Evolutionary conservation across 2,113 vertebrate species (phyloP).

Genomic region (Pithys albifrons): DNA sequence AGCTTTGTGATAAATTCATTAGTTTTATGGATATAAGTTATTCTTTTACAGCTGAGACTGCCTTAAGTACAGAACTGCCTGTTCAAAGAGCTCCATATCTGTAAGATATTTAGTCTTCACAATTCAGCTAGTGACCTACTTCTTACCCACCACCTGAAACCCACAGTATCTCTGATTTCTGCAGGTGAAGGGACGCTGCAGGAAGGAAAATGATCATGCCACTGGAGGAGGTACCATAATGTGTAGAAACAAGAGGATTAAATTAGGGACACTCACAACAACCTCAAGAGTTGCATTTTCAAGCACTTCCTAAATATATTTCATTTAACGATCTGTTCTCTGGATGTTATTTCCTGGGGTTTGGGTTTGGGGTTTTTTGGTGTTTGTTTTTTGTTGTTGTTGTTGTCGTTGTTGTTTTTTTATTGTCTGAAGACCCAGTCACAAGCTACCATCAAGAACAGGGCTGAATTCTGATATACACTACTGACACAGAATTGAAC

Average conservation of each 20-base stretch:
- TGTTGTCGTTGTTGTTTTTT: too few relatives aligned
- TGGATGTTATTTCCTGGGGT: not conserved
- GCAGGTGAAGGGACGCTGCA: not conserved
- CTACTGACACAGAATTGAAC: not conserved
- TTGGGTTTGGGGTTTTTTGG: too few relatives aligned
- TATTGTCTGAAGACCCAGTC: not conserved
- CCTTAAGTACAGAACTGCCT: not conserved
- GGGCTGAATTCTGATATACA: not conserved
- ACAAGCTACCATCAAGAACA: not conserved
- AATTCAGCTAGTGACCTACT: not conserved
- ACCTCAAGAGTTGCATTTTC: not conserved
- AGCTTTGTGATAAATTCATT: not conserved
- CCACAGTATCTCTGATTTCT: not conserved
- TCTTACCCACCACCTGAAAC: not conserved
- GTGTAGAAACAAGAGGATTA: not conserved
- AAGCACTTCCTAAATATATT: not conserved
- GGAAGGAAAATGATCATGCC: not conserved
- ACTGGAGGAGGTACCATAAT: not conserved
- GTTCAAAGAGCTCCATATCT: not conserved
- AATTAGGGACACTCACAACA: not conserved
- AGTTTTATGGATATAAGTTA: not conserved
- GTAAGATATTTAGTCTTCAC: not conserved
- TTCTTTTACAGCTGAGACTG: fast-evolving
- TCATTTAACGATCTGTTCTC: not conserved
- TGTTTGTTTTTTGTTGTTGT: fast-evolving